Evolutionary conservation across 2,113 vertebrate genomes (phyloP).

Genomic region (Myanophis thanlyinensis): DNA sequence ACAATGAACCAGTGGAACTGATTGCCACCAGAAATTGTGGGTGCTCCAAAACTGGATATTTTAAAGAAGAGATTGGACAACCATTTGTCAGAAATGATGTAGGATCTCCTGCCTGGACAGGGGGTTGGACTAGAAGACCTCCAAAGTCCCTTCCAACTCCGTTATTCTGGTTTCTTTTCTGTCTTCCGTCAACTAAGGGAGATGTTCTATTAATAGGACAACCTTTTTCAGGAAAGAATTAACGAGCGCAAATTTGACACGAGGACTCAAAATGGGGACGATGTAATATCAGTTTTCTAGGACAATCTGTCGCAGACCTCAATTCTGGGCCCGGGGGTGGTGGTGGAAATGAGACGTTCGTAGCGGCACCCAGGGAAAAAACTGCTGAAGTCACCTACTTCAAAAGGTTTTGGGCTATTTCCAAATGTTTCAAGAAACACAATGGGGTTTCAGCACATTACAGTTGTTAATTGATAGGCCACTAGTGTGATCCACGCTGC

Average conservation of each 20-base stretch:
- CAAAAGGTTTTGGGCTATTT: not conserved
- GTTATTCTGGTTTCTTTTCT: not conserved
- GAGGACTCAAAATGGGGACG: not conserved
- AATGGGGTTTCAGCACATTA: not conserved
- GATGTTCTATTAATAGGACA: not conserved
- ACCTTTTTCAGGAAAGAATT: not conserved
- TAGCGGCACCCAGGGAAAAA: not conserved
- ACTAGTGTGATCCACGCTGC: not conserved
- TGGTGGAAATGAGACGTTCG: not conserved
- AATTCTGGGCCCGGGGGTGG: not conserved
- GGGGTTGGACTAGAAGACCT: not conserved
- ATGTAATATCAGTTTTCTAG: not conserved
- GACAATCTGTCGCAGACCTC: not conserved
- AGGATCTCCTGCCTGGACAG: not conserved
- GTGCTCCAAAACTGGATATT: too few species aligned
- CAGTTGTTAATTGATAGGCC: not conserved
- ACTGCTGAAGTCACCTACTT: not conserved
- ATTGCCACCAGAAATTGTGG: too few species aligned
- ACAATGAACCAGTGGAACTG: too few species aligned
- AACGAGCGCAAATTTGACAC: not conserved
- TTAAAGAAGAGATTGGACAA: too few species aligned
- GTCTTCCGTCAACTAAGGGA: not conserved
- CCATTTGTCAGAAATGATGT: too few species aligned
- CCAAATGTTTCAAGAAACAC: not conserved
- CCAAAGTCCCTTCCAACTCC: not conserved